These are phyloP conservation scores for Empis livida DNA, from an alignment of 2,888 invertebrate species.

Conservation along the genomic window DNA sequence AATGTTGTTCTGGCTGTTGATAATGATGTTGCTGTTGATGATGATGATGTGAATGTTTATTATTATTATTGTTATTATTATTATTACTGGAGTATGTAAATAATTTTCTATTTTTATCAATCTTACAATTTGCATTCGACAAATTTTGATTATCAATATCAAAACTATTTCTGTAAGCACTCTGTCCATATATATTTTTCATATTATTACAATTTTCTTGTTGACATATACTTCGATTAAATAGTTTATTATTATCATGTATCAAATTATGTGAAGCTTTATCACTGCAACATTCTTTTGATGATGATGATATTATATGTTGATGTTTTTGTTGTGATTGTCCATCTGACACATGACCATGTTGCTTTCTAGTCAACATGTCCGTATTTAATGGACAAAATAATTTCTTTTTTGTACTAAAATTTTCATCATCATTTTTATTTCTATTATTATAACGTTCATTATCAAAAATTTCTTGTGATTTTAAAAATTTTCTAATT, in stretches of 20 bases:
- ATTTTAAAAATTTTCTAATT: not conserved
- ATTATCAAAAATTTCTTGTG: not conserved
- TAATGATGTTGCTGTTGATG: too few relatives aligned
- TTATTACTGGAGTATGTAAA: not conserved
- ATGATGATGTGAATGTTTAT: not conserved
- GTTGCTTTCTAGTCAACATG: constrained; percentile 34
- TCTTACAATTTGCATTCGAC: not conserved
- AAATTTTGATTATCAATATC: not conserved
- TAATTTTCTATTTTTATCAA: not conserved
- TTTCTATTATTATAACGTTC: not conserved
- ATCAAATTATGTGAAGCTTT: not conserved
- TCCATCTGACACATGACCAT: constrained; percentile 24
- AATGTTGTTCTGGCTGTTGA: not conserved
- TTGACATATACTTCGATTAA: not conserved
- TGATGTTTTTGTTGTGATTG: too few relatives aligned
- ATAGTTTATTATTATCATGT: not conserved
- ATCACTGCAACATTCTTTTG: not conserved
- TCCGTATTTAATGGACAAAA: constrained; percentile 17
- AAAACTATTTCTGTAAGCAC: not conserved
- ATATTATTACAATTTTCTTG: not conserved
- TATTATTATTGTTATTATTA: not conserved
- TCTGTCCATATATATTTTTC: not conserved
- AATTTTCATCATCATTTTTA: not conserved
- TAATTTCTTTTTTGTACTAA: not conserved
- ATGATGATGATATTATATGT: too few relatives aligned